phyloP scores from a whole-genome alignment of 64 coral and sea anemone species.

The Astreopora myriophthalma region DNA sequence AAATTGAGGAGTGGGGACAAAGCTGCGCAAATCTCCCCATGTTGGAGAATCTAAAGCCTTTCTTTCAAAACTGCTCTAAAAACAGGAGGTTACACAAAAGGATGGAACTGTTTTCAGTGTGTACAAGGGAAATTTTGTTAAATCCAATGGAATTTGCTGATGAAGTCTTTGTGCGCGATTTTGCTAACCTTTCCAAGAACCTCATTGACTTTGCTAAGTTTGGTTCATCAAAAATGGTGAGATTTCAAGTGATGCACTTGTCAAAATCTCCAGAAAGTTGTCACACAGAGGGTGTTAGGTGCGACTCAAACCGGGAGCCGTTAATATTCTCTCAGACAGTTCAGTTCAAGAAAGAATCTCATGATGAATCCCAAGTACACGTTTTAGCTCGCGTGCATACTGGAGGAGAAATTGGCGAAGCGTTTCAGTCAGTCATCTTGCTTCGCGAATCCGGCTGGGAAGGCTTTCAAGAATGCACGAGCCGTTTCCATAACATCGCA shows the following conservation, averaged over 20 bases:
- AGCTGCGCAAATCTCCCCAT: neutral
- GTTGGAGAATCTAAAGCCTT: neutral
- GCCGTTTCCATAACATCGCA: neutral
- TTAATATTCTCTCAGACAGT: neutral
- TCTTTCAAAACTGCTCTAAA: neutral
- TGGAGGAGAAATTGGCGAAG: neutral
- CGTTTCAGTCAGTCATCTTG: neutral
- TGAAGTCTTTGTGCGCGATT: neutral
- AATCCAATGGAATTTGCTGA: neutral
- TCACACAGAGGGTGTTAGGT: neutral
- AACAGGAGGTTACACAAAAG: neutral
- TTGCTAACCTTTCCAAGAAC: neutral
- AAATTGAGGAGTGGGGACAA: neutral
- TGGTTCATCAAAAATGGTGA: neutral
- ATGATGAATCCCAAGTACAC: neutral
- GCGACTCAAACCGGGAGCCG: neutral
- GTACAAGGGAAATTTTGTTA: neutral
- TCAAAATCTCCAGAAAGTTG: neutral
- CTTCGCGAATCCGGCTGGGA: neutral
- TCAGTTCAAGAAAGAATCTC: neutral
- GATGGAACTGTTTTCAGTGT: neutral
- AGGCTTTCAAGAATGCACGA: neutral
- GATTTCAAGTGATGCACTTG: slow-evolving; percentile 2
- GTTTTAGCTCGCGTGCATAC: neutral
- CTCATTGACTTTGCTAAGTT: slow-evolving; percentile 1